Percentiles rank a stretch among this genome's conserved stretches.
These are phyloP conservation scores for Acrobasis suavella DNA, from an alignment of 2,888 invertebrate genomes.

Conservation along the genomic window DNA sequence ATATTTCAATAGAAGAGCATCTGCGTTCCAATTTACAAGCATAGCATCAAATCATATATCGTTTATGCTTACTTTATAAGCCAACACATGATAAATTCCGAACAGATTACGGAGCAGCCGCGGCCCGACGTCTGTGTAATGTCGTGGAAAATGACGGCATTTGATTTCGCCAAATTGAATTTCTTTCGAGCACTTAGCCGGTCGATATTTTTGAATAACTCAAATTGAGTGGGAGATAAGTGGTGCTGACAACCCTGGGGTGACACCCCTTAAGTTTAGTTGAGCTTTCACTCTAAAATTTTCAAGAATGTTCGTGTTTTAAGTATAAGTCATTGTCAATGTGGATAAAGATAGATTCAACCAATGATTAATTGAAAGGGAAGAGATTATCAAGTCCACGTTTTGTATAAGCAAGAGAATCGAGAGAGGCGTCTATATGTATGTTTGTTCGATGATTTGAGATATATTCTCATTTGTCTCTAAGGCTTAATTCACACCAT, in stretches of 20 bases:
- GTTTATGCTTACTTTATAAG: neutral
- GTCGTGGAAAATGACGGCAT: neutral
- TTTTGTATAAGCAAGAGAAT: too few relatives aligned
- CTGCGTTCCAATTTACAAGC: too few relatives aligned
- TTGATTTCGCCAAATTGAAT: conserved; percentile 12
- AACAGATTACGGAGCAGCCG: neutral
- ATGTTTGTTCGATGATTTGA: too few relatives aligned
- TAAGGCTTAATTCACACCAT: too few relatives aligned
- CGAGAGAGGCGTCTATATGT: too few relatives aligned
- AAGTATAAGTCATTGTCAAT: neutral
- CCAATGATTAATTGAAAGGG: too few relatives aligned
- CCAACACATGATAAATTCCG: neutral
- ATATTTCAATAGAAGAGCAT: too few relatives aligned
- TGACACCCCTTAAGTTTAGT: conserved; percentile 7
- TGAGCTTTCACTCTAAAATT: conserved; percentile 2
- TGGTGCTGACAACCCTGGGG: conserved; percentile 1
- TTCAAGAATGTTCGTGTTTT: neutral
- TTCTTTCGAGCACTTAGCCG: conserved; percentile 19
- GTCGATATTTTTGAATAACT: conserved; percentile 20
- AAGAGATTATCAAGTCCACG: too few relatives aligned
- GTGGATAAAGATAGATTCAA: too few relatives aligned
- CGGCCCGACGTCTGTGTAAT: neutral
- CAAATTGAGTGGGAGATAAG: conserved; percentile 15
- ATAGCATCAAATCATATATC: neutral
- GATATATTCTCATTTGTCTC: too few relatives aligned